Percentiles rank a stretch among this genome's conserved stretches.
Evolutionary conservation across 1,140 invertebrate species (phyloP).

Genomic region (Rhagoletis pomonella): DNA sequence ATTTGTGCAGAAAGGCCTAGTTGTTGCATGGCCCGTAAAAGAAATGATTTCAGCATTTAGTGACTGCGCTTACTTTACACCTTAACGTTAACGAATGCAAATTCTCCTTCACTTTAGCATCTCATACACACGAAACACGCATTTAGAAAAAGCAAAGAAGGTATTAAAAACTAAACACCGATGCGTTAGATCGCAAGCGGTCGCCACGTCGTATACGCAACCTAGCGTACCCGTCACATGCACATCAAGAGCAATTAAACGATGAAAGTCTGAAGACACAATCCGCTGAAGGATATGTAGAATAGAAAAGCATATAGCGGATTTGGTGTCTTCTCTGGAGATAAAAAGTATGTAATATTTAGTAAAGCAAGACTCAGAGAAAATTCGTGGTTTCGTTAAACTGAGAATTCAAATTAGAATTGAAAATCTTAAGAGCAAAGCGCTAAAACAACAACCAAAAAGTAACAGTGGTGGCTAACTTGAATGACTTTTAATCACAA

Average conservation of each 20-base stretch:
- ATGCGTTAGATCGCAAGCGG: background rate
- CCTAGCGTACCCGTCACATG: background rate
- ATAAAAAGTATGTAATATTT: background rate
- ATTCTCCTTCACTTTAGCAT: too few relatives aligned
- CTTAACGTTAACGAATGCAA: too few relatives aligned
- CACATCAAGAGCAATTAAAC: slow-evolving; percentile 7
- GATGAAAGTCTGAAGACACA: slow-evolving; percentile 17
- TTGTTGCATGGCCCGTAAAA: too few relatives aligned
- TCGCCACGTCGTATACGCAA: background rate
- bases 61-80: too few relatives aligned
- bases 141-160: background rate
- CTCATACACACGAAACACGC: too few relatives aligned
- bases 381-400: background rate
- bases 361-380: background rate
- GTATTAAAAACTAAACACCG: background rate
- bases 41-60: too few relatives aligned
- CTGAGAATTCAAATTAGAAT: slow-evolving; percentile 5
- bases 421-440: slow-evolving; percentile 16
- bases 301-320: background rate
- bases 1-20: too few relatives aligned
- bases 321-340: background rate
- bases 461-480: background rate
- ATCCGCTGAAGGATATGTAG: background rate
- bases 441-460: background rate
- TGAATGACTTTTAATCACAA: slow-evolving; percentile 8